Conservation (phyloP, 2,888 invertebrate genomes). For the Sarcophaga rosellei region DNA sequence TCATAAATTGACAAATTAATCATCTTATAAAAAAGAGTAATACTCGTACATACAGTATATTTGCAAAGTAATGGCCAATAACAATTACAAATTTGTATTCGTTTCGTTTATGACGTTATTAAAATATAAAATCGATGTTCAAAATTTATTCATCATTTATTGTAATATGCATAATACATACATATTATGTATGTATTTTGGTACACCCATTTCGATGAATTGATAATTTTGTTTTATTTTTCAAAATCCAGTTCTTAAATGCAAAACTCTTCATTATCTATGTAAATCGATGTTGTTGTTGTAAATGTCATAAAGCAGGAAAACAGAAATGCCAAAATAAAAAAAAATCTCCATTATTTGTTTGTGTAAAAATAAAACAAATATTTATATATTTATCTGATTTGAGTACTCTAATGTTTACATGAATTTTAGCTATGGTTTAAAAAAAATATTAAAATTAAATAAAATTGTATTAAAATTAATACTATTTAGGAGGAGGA, state of each 20-base stretch:
- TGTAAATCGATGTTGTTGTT: not conserved
- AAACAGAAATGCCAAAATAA: not conserved
- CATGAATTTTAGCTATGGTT: slow-evolving; percentile 47
- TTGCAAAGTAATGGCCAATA: no score
- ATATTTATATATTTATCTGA: slow-evolving; percentile 21
- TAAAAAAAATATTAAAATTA: slow-evolving; percentile 16
- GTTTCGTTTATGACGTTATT: not conserved
- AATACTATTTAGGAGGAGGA: slow-evolving; percentile 44
- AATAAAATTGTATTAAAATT: slow-evolving; percentile 23
- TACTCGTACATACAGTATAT: no score
- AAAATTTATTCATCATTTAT: not conserved
- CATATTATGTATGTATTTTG: no score
- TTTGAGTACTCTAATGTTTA: slow-evolving; percentile 52
- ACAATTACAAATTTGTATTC: no score
- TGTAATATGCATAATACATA: no score
- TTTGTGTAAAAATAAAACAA: slow-evolving; percentile 53
- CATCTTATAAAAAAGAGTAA: no score
- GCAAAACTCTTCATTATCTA: not conserved
- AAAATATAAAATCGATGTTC: not conserved
- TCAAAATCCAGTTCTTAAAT: not conserved
- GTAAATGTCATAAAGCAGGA: not conserved
- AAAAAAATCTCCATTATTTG: slow-evolving; percentile 17
- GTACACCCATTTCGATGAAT: not conserved
- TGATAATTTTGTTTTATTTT: not conserved
- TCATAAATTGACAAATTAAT: no score